Conservation (phyloP, 2,888 invertebrate genomes). For the Lathronympha strigana region DNA sequence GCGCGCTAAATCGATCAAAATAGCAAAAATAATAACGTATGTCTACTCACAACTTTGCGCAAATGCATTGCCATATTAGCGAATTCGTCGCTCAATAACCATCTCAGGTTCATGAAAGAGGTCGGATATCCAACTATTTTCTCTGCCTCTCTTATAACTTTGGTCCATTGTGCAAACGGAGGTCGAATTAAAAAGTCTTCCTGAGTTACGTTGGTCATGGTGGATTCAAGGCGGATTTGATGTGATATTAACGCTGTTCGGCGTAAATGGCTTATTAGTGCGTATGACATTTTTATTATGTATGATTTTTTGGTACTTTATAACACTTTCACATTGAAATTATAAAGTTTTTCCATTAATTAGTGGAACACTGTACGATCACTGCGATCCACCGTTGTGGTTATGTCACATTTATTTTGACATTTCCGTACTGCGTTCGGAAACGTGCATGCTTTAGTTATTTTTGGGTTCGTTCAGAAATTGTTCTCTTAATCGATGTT, state of each 20-base stretch:
- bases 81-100: conserved; percentile 86
- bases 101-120: conserved; percentile 85
- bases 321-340: conserved; percentile 56
- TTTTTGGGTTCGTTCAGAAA: conserved; percentile 26
- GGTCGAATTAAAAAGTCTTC: conserved; percentile 77
- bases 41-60: conserved; percentile 77
- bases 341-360: conserved; percentile 43
- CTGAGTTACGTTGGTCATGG: conserved; percentile 72
- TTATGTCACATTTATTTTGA: conserved; percentile 69
- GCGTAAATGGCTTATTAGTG: conserved; percentile 71
- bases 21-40: neutral
- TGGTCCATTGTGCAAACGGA: conserved; percentile 74
- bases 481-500: neutral
- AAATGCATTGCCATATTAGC: conserved; percentile 84
- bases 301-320: conserved; percentile 44
- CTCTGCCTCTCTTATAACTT: conserved; percentile 79
- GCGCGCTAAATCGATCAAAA: neutral
- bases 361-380: conserved; percentile 50
- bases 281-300: conserved; percentile 66
- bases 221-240: conserved; percentile 70
- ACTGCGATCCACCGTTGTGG: conserved; percentile 45
- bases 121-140: conserved; percentile 84
- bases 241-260: conserved; percentile 65
- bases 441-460: conserved; percentile 28
- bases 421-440: conserved; percentile 46